These are phyloP conservation scores for Temnothorax curvispinosus DNA, from an alignment of 1,140 invertebrate species.

Conservation along the genomic window DNA sequence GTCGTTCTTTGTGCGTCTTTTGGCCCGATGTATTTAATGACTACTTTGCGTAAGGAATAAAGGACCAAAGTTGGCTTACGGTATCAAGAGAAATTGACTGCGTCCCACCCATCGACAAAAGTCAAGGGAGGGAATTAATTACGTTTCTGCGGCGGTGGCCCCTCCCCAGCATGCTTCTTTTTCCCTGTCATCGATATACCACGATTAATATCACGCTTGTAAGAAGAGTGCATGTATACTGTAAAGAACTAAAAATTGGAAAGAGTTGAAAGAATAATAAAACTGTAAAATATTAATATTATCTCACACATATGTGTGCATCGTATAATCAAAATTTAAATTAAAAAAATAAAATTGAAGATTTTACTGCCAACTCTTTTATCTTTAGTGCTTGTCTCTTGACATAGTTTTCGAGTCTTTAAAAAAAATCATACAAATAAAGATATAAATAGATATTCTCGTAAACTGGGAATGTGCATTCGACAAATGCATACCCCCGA, in stretches of 20 bases:
- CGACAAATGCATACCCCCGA: background rate
- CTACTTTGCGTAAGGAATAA: slow-evolving; percentile 48
- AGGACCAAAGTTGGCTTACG: slow-evolving; percentile 57
- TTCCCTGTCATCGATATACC: slow-evolving; percentile 33
- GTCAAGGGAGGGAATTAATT: slow-evolving; percentile 58
- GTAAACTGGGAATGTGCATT: background rate
- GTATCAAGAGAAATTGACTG: slow-evolving; percentile 63
- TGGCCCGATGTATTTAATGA: slow-evolving; percentile 48
- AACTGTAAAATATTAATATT: background rate
- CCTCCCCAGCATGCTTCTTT: slow-evolving; percentile 39
- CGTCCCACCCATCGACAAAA: slow-evolving; percentile 62
- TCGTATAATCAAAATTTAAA: background rate
- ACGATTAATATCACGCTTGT: slow-evolving; percentile 38
- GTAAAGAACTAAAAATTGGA: background rate
- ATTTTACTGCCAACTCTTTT: background rate
- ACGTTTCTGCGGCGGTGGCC: slow-evolving; percentile 47
- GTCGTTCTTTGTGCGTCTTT: slow-evolving; percentile 38
- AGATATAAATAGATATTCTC: background rate
- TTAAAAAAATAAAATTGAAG: background rate
- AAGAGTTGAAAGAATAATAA: background rate
- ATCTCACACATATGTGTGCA: background rate
- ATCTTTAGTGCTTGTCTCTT: background rate
- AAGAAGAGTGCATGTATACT: background rate
- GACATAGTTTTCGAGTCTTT: background rate
- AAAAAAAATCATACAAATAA: slow-evolving; percentile 5